Evolutionary conservation across 2,797 vertebrate genomes (phyloP).

Genomic region (Microhierax caerulescens): DNA sequence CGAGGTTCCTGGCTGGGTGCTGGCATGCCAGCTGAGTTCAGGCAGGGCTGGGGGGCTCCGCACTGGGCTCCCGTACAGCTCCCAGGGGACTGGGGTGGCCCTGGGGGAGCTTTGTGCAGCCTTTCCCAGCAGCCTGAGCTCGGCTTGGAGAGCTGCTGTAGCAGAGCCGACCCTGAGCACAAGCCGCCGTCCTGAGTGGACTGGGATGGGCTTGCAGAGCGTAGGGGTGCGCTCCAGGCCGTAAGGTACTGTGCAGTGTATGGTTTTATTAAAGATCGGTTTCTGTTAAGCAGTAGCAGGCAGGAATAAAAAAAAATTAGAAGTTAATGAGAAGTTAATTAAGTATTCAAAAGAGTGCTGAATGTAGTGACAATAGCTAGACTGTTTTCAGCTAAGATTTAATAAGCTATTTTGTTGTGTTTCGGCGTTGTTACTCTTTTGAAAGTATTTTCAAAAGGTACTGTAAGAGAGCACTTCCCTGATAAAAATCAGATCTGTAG

Average conservation of each 20-base stretch:
- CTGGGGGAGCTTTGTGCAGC: background rate
- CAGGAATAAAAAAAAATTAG: background rate
- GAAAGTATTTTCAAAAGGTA: background rate
- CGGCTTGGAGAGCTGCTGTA: accelerated
- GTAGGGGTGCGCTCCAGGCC: background rate
- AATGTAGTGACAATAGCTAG: background rate
- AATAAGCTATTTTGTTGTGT: background rate
- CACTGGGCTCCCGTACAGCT: background rate
- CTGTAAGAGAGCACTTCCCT: background rate
- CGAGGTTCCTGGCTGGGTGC: too few relatives aligned
- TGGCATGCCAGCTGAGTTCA: background rate
- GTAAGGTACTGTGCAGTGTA: background rate
- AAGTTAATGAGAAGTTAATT: background rate
- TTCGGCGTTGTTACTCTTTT: background rate
- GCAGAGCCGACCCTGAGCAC: background rate
- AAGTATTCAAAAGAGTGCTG: background rate
- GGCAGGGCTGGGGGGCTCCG: background rate
- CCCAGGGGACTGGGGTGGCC: accelerated
- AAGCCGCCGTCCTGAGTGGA: background rate
- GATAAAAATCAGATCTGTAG: background rate
- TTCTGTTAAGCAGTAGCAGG: background rate
- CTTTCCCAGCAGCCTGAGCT: background rate
- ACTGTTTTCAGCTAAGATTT: background rate
- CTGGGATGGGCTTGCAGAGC: background rate
- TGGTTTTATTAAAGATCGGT: background rate